phyloP scores from a whole-genome alignment of 2,113 vertebrate genomes.

The Corythornis madagascariensis region DNA sequence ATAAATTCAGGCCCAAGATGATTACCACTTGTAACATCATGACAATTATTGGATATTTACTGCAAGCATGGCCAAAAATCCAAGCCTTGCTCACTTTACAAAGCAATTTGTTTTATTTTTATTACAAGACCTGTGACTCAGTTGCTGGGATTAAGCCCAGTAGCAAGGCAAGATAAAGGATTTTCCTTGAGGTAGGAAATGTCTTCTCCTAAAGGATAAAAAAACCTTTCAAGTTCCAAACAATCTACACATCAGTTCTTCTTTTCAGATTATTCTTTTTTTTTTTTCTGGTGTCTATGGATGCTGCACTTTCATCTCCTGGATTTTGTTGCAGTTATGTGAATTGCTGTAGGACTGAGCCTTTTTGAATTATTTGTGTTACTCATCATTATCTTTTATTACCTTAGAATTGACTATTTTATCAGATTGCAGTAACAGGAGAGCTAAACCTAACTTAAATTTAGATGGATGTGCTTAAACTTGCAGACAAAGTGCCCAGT shows the following conservation, averaged over 20 bases:
- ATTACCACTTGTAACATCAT: neutral
- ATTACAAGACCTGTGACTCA: neutral
- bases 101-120: neutral
- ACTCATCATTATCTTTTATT: neutral
- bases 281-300: neutral
- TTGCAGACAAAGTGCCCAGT: neutral
- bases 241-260: neutral
- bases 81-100: neutral
- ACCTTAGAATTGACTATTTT: neutral
- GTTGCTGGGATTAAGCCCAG: neutral
- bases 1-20: neutral
- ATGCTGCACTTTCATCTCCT: neutral
- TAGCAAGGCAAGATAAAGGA: neutral
- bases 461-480: neutral
- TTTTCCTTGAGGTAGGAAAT: neutral
- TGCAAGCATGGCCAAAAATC: neutral
- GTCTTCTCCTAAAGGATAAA: neutral
- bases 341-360: neutral
- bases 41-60: too few species aligned
- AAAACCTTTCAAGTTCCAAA: neutral
- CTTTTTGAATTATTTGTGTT: neutral
- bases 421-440: neutral
- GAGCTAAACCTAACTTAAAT: neutral
- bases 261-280: rapidly evolving
- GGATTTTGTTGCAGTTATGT: neutral